Conservation (phyloP, 2,113 vertebrate species). For the Dipodomys spectabilis region DNA sequence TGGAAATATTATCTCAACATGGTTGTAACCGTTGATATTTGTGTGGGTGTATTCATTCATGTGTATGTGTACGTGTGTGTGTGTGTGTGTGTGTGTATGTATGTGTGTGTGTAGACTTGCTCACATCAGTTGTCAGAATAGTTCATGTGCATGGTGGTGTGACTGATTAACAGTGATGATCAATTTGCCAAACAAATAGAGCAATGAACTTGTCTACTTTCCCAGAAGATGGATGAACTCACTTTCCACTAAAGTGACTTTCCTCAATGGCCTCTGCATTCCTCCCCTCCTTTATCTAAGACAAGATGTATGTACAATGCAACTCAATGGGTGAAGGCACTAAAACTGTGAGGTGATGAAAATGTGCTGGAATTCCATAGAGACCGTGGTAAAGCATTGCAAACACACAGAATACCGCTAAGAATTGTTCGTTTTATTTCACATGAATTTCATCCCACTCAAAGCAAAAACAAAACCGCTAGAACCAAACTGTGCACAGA, state of each 20-base stretch:
- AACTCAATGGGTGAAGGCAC: background rate
- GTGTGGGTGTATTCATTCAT: too few species aligned
- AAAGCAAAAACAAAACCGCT: background rate
- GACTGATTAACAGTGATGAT: conserved; percentile 4
- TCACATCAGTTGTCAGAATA: background rate
- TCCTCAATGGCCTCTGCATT: background rate
- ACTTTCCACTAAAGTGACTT: background rate
- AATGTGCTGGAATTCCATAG: background rate
- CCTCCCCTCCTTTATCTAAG: background rate
- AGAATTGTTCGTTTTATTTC: background rate
- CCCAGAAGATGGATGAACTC: background rate
- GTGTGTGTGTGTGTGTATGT: too few species aligned
- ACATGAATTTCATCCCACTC: background rate
- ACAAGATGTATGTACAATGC: background rate
- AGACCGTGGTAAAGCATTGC: background rate
- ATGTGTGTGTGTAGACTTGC: background rate
- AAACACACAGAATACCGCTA: background rate
- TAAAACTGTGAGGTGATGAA: background rate
- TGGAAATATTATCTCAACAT: background rate
- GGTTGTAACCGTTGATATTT: too few species aligned
- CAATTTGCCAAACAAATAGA: conserved; percentile 7
- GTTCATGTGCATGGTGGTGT: background rate
- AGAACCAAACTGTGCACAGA: background rate
- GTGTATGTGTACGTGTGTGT: background rate
- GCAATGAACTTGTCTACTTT: background rate